Evolutionary conservation across 2,113 vertebrate species (phyloP).

Genomic region (Cepphus grylle): DNA sequence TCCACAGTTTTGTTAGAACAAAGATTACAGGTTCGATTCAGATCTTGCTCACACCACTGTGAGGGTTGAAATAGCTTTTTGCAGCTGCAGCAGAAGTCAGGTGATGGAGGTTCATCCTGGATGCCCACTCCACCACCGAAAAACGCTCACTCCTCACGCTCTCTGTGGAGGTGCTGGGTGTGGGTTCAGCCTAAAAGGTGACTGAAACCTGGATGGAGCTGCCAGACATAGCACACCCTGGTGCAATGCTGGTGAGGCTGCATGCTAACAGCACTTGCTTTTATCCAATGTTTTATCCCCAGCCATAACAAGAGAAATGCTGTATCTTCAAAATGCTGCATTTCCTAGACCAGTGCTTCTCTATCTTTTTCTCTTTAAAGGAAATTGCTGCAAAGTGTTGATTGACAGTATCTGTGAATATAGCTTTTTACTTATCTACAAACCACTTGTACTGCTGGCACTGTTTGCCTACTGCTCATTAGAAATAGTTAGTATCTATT

Average conservation of each 20-base stretch:
- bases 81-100: not conserved
- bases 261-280: not conserved
- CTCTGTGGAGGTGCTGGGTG: not conserved
- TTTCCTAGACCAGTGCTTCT: not conserved
- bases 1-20: not conserved
- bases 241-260: not conserved
- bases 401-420: slow-evolving; percentile 10
- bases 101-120: not conserved
- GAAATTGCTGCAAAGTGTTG: slow-evolving; percentile 1
- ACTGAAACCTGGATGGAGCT: not conserved
- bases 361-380: not conserved
- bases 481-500: not conserved
- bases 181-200: not conserved
- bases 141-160: not conserved
- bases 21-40: not conserved
- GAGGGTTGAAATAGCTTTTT: not conserved
- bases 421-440: slow-evolving; percentile 7
- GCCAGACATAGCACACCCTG: not conserved
- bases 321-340: not conserved
- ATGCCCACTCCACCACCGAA: not conserved
- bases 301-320: not conserved
- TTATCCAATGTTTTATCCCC: not conserved
- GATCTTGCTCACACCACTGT: not conserved
- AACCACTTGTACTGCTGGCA: not conserved
- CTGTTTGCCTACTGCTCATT: not conserved